Evolutionary conservation across 2,113 vertebrate genomes (phyloP), one percentile per base, ranked within the genome.

Genomic region (Tauraco erythrolophus): DNA sequence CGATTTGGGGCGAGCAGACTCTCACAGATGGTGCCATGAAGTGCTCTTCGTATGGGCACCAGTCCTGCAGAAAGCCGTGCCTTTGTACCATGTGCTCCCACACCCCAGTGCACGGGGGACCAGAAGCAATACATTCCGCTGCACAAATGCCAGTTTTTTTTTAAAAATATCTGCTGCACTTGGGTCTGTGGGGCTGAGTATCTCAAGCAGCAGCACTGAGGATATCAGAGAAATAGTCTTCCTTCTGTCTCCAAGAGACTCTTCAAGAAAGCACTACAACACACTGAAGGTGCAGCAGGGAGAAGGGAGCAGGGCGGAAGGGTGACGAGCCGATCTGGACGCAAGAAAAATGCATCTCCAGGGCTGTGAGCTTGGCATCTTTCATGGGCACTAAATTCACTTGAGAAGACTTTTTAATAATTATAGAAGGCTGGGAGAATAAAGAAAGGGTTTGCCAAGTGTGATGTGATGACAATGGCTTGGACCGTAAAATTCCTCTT

Each of bases 381-480:
- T 78, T 91, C 76, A 75, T 30, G 72, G 62, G 31, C 94, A 89
- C 88, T 91, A 89, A 58, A 89, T 89, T 94, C 76, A 82, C 80
- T 91, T 68, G 51, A 68, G 76, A 89, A 89, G 85, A 81, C 46
- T 84, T 96, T 84, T 60, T 68, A 94, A 81, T 93, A 92, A 89
- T 92, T 94, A 19, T 16, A n/a, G 72, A 70, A 75, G 83, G 43
- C 76, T 25, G 14, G 53, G 27, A 50, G 12, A 43, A 58, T 77
- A 90, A 87, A 92, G 82, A 39, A 94, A 21, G 64, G 13, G 11
- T 87, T 95, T 96, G 90, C 95, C 83, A 74, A 83, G 92, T 81
- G 71, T 87, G 92, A 92, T 94, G 92, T 89, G 95, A 84, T 74
- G 79, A 87, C 88, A 92, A 56, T 62, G 79, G 82, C 94, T 92